Conservation (phyloP, 2,113 vertebrate species). For the Artemisiospiza belli region DNA sequence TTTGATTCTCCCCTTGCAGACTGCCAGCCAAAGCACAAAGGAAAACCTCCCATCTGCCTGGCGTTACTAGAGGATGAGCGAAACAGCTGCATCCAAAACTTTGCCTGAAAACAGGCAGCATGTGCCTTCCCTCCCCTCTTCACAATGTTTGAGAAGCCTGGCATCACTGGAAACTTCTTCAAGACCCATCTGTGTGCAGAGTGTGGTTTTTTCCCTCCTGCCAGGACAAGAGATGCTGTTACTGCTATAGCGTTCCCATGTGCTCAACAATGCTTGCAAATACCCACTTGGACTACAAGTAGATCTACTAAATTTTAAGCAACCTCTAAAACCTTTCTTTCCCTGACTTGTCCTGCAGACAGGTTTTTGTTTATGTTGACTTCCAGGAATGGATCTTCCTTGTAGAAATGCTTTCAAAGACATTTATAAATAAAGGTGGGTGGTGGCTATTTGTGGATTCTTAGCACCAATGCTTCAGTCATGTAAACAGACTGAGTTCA, state of each 20-base stretch:
- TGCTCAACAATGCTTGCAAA: background rate
- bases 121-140: background rate
- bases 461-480: background rate
- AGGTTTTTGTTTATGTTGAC: background rate
- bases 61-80: fast-evolving
- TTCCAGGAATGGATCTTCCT: background rate
- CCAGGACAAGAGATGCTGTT: background rate
- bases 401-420: background rate
- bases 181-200: background rate
- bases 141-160: background rate
- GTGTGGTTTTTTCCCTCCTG: background rate
- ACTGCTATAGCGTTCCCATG: background rate
- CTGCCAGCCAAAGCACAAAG: background rate
- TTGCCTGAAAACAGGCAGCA: background rate
- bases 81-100: background rate
- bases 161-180: background rate
- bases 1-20: background rate
- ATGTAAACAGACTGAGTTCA: background rate
- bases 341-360: background rate
- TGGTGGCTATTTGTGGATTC: background rate
- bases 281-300: background rate
- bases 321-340: background rate
- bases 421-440: background rate
- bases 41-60: background rate
- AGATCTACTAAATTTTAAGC: background rate